Evolutionary conservation across 2,113 vertebrate species (phyloP).

Genomic region (Cryptotis parvus): DNA sequence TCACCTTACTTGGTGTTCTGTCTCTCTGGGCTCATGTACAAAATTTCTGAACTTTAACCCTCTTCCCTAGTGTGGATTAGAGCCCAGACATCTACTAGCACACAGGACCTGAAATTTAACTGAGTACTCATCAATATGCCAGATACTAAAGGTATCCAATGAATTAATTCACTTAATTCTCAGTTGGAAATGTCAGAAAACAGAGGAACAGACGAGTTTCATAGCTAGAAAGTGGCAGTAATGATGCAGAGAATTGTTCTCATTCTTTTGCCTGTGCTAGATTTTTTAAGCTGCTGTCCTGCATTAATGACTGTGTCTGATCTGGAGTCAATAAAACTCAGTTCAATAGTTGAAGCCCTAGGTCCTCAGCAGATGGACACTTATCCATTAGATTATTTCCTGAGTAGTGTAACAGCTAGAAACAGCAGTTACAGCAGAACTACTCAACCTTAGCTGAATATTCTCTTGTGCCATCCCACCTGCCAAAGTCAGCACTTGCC

Average conservation of each 20-base stretch:
- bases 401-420: background rate
- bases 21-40: background rate
- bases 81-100: background rate
- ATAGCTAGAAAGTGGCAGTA: background rate
- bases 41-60: background rate
- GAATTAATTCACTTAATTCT: background rate
- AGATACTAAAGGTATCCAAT: background rate
- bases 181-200: too few species aligned
- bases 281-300: slow-evolving; percentile 11
- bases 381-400: slow-evolving; percentile 21
- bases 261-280: background rate
- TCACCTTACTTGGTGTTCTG: too few species aligned
- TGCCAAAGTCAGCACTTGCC: background rate
- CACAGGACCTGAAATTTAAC: background rate
- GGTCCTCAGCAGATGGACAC: background rate
- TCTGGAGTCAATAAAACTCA: slow-evolving; percentile 29
- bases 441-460: background rate
- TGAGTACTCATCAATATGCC: background rate
- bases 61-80: background rate
- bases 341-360: slow-evolving; percentile 10
- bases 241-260: background rate
- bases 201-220: background rate
- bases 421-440: background rate
- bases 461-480: background rate
- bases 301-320: background rate